phyloP scores from a whole-genome alignment of 2,888 invertebrate genomes.

The Schrankia costaestrigalis region DNA sequence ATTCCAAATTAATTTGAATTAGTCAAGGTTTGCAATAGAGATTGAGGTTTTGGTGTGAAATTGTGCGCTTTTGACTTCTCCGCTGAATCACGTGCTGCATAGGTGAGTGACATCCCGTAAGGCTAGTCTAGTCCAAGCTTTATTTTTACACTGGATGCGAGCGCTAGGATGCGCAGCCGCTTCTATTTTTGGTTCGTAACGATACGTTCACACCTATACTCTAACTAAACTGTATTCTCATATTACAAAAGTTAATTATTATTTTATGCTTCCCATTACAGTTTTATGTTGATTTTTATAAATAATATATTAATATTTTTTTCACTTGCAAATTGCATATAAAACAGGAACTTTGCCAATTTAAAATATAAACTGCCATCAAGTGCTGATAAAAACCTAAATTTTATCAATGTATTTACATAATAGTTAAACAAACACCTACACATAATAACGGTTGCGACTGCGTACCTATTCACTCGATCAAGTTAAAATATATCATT shows the following conservation, averaged over 20 bases:
- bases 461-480: too few species aligned
- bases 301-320: too few species aligned
- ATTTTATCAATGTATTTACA: too few species aligned
- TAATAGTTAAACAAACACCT: too few species aligned
- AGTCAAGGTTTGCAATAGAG: conserved; percentile 54
- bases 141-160: conserved; percentile 60
- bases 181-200: conserved; percentile 74
- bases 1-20: conserved; percentile 54
- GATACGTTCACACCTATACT: conserved; percentile 59
- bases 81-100: conserved; percentile 43
- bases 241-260: conserved; percentile 51
- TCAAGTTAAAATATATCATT: too few species aligned
- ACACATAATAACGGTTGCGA: too few species aligned
- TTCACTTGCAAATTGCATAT: too few species aligned
- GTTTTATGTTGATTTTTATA: too few species aligned
- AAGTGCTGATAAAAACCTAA: too few species aligned
- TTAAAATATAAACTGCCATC: too few species aligned
- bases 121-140: conserved; percentile 51
- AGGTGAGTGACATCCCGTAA: conserved; percentile 69
- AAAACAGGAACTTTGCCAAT: too few species aligned
- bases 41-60: conserved; percentile 52
- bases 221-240: conserved; percentile 65
- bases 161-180: conserved; percentile 58
- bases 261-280: too few species aligned
- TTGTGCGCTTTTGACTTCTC: conserved; percentile 46